A percentile compares a stretch with the other conserved stretches of the same genome.
phyloP scores from a whole-genome alignment of 2,113 vertebrate species.

The Strigops habroptila region DNA sequence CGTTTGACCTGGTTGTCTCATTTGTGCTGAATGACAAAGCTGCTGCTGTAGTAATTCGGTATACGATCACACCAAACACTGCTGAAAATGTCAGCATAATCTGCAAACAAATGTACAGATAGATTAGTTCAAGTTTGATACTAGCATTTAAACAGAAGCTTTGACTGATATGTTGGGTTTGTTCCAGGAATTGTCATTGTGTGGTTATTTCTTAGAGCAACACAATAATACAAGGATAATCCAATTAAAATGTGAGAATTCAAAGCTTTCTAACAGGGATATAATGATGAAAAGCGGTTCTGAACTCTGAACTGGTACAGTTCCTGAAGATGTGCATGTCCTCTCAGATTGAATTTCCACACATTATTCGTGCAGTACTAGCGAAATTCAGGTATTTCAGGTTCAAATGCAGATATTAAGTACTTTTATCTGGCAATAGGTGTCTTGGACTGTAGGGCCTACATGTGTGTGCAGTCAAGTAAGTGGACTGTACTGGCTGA shows the following conservation, averaged over 20 bases:
- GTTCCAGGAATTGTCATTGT: neutral
- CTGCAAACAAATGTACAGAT: slow-evolving; percentile 50
- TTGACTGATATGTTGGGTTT: neutral
- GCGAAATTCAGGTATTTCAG: neutral
- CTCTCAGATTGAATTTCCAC: neutral
- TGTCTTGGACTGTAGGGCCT: neutral
- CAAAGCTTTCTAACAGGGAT: neutral
- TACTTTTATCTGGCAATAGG: neutral
- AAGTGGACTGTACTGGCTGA: neutral
- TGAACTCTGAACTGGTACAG: neutral
- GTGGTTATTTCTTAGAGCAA: neutral
- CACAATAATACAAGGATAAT: too few species aligned
- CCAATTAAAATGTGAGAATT: neutral
- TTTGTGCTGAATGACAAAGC: slow-evolving; percentile 89
- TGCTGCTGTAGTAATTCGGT: slow-evolving; percentile 88
- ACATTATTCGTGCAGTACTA: neutral
- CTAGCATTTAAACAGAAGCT: neutral
- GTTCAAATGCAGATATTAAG: neutral
- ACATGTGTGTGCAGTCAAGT: neutral
- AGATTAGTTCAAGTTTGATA: neutral
- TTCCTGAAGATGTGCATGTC: neutral
- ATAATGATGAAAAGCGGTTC: neutral
- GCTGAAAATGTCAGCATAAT: slow-evolving; percentile 89
- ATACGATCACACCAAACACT: slow-evolving; percentile 91
- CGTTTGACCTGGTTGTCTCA: slow-evolving; percentile 83